Conservation (phyloP, 1,140 invertebrate species). For the Pseudomyrmex flavicornis region DNA sequence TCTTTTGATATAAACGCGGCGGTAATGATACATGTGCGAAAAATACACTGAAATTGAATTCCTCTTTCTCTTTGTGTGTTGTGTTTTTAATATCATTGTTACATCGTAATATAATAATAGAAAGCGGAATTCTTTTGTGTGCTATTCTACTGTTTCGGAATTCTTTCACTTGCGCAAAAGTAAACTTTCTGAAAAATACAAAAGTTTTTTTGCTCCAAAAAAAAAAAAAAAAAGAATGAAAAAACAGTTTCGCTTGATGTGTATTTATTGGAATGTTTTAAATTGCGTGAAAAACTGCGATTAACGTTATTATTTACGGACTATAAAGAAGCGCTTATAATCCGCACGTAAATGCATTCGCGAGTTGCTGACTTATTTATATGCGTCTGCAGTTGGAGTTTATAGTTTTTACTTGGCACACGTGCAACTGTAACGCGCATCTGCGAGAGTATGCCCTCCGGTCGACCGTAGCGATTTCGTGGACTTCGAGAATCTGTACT, state of each 20-base stretch:
- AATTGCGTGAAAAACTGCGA: not conserved
- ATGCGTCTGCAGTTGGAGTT: slow-evolving; percentile 8
- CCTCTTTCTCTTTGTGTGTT: not conserved
- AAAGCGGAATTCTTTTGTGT: not conserved
- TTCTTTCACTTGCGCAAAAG: not conserved
- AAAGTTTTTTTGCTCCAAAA: too few relatives aligned
- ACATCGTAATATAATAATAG: not conserved
- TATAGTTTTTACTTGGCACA: slow-evolving; percentile 36
- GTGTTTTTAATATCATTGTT: not conserved
- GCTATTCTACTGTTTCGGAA: not conserved
- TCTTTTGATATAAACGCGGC: too few relatives aligned
- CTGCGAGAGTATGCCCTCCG: not conserved
- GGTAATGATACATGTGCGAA: not conserved
- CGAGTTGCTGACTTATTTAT: slow-evolving; percentile 38
- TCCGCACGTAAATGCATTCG: slow-evolving; percentile 13
- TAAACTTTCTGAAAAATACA: not conserved
- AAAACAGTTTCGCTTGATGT: not conserved
- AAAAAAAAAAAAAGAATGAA: too few relatives aligned
- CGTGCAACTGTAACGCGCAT: not conserved
- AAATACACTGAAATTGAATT: not conserved
- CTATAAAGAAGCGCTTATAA: not conserved
- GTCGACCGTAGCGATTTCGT: slow-evolving; percentile 16
- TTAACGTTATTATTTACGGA: slow-evolving; percentile 24
- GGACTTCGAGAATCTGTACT: slow-evolving; percentile 18
- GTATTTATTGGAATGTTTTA: not conserved